phyloP scores from a whole-genome alignment of 2,113 vertebrate genomes.

The Pyrgilauda ruficollis region DNA sequence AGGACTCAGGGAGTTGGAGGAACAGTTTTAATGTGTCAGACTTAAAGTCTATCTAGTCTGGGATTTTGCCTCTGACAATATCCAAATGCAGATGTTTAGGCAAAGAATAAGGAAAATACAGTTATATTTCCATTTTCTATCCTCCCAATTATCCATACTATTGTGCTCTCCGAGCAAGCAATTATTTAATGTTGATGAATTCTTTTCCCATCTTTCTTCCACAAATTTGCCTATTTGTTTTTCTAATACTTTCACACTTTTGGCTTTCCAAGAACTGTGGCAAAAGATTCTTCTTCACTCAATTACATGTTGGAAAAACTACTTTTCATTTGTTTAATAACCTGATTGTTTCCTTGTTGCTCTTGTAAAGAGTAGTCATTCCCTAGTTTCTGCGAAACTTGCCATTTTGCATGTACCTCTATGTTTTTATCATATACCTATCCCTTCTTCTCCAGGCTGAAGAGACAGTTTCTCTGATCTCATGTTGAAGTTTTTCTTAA shows the following conservation, averaged over 20 bases:
- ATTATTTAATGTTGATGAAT: background rate
- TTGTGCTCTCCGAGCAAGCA: background rate
- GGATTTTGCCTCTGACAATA: background rate
- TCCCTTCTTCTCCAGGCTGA: background rate
- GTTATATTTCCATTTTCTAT: background rate
- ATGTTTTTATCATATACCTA: background rate
- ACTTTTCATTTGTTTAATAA: background rate
- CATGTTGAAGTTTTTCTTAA: background rate
- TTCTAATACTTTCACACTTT: background rate
- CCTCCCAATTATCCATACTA: background rate
- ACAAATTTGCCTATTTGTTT: background rate
- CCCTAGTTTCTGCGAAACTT: background rate
- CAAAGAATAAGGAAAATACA: background rate
- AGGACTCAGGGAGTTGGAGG: background rate
- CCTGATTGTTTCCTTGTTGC: background rate
- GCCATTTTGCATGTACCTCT: background rate
- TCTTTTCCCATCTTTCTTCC: background rate
- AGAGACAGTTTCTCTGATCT: background rate
- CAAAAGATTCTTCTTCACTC: background rate
- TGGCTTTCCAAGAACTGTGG: background rate
- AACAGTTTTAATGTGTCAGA: background rate
- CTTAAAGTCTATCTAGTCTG: background rate
- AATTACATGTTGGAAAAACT: background rate
- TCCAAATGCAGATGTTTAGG: background rate
- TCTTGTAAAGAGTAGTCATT: background rate